Evolutionary conservation across 2,113 vertebrate species (phyloP).

Genomic region (Pterocles burchelli): DNA sequence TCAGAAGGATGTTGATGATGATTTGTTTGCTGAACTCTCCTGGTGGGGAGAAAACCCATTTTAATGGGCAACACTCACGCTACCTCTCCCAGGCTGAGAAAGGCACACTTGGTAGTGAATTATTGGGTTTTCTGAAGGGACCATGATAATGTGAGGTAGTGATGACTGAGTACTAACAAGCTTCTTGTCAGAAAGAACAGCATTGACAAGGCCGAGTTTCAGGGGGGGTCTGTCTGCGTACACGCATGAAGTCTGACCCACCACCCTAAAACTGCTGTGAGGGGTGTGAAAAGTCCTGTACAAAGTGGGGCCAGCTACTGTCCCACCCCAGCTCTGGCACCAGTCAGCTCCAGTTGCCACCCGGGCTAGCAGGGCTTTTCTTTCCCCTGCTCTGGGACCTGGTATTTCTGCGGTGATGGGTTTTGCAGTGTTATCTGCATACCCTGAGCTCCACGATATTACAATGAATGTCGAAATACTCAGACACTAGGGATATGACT

Average conservation of each 20-base stretch:
- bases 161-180: neutral
- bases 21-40: neutral
- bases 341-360: neutral
- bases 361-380: rapidly evolving
- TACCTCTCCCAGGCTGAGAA: neutral
- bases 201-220: neutral
- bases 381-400: rapidly evolving
- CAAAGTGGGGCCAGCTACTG: neutral
- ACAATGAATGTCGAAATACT: neutral
- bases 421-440: neutral
- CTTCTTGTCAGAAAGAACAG: neutral
- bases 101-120: neutral
- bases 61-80: neutral
- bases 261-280: neutral
- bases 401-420: neutral
- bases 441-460: neutral
- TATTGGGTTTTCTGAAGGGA: neutral
- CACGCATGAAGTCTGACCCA: neutral
- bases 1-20: neutral
- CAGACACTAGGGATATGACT: neutral
- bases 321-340: neutral
- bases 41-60: neutral
- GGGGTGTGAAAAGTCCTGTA: neutral
- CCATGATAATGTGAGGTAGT: neutral
- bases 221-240: neutral